A percentile compares a stretch with the other conserved stretches of the same genome.
Conservation (phyloP, 2,113 vertebrate species). For the Manacus vitellinus region DNA sequence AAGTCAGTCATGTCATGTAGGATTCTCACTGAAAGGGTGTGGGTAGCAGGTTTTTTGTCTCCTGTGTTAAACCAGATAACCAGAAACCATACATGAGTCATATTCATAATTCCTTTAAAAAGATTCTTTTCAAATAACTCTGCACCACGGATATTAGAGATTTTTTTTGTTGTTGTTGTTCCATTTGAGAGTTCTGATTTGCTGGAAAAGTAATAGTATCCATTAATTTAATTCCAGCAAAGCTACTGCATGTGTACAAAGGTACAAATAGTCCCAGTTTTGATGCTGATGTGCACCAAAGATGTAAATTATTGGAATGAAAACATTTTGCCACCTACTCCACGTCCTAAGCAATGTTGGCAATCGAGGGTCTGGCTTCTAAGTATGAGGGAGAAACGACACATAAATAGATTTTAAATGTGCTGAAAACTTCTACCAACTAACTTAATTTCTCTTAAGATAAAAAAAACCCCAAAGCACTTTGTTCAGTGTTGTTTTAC, state of each 20-base stretch:
- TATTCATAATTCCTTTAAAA: not conserved
- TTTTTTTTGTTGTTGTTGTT: too few species aligned
- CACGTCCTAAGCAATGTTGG: not conserved
- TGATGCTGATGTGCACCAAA: not conserved
- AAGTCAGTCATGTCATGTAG: not conserved
- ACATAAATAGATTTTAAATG: not conserved
- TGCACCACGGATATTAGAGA: not conserved
- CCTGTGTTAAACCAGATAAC: not conserved
- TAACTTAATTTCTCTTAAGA: not conserved
- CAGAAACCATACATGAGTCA: not conserved
- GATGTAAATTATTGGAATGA: not conserved
- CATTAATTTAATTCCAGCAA: not conserved
- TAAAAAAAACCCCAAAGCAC: rapidly evolving
- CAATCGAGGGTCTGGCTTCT: not conserved
- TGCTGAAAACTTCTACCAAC: not conserved
- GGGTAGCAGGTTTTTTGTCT: not conserved
- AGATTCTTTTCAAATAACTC: not conserved
- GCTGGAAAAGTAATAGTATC: not conserved
- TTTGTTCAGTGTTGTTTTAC: not conserved
- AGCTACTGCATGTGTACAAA: not conserved
- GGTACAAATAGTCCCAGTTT: not conserved
- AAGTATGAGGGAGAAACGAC: not conserved
- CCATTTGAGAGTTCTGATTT: not conserved
- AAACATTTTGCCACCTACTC: not conserved
- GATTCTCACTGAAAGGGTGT: not conserved